Percentiles rank a stretch among this genome's conserved stretches.
Evolutionary conservation across 2,888 invertebrate species (phyloP).

Genomic region (Apodemia hepburni): DNA sequence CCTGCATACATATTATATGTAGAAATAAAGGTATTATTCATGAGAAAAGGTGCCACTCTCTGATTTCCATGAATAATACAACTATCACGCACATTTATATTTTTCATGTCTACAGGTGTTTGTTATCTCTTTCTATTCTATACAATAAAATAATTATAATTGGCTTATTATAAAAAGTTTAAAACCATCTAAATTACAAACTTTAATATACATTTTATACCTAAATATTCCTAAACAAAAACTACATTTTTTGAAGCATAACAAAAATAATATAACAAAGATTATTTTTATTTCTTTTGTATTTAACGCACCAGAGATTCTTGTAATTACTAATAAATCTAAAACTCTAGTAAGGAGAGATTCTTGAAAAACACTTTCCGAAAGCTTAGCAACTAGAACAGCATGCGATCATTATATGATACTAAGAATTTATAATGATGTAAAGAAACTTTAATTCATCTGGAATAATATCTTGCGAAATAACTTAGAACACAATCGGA

Average conservation of each 20-base stretch:
- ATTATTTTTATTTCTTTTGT: constrained; percentile 7
- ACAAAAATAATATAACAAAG: constrained; percentile 6
- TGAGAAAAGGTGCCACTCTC: too few relatives aligned
- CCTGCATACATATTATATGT: too few relatives aligned
- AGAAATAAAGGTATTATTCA: too few relatives aligned
- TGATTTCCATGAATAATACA: too few relatives aligned
- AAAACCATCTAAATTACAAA: too few relatives aligned
- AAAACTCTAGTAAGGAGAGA: constrained; percentile 5
- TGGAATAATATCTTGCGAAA: neutral
- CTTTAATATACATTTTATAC: neutral
- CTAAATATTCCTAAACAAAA: constrained; percentile 17
- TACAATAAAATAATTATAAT: too few relatives aligned
- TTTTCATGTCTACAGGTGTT: too few relatives aligned
- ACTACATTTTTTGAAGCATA: neutral
- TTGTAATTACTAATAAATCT: constrained; percentile 16
- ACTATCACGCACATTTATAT: too few relatives aligned
- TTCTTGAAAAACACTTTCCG: neutral
- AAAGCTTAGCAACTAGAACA: constrained; percentile 7
- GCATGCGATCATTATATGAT: constrained; percentile 7
- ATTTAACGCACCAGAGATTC: constrained; percentile 19
- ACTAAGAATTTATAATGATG: neutral
- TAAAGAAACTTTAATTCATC: neutral
- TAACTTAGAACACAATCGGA: neutral
- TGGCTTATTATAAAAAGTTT: neutral
- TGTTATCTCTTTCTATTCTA: too few relatives aligned